These are phyloP conservation scores for Mastigias papua DNA, from an alignment of 30 jellyfish, hydroid and myxozoan species.

Conservation along the genomic window DNA sequence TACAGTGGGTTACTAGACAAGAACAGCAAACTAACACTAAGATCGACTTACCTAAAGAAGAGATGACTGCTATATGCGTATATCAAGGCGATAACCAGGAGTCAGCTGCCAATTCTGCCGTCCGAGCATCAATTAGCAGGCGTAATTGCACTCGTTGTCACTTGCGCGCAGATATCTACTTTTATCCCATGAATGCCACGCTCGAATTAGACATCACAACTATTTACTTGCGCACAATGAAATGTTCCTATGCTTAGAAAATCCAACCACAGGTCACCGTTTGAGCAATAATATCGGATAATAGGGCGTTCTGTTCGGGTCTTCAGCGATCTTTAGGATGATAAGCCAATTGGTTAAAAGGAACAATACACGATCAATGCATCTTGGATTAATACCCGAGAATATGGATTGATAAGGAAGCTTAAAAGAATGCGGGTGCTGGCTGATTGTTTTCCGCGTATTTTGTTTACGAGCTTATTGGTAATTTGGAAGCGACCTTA, in stretches of 20 bases:
- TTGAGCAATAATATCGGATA: not conserved
- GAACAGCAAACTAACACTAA: not conserved
- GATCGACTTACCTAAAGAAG: not conserved
- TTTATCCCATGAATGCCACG: conserved; percentile 10
- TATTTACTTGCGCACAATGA: conserved; percentile 9
- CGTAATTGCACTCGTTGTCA: not conserved
- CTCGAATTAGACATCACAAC: conserved; percentile 8
- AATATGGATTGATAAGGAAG: not conserved
- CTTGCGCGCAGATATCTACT: not conserved
- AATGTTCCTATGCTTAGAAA: conserved; percentile 3
- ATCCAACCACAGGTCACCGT: conserved; percentile 52
- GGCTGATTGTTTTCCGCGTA: not conserved
- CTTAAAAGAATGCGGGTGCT: not conserved
- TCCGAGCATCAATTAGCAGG: not conserved
- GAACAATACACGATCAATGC: conserved; percentile 11
- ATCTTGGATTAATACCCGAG: conserved; percentile 7
- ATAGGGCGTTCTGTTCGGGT: not conserved
- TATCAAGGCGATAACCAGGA: not conserved
- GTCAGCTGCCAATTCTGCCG: not conserved
- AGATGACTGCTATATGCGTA: not conserved
- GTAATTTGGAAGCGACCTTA: not conserved
- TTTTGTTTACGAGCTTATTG: conserved; percentile 10
- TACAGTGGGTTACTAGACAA: not conserved
- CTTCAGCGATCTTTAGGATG: not conserved
- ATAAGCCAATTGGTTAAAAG: conserved; percentile 12